Evolutionary conservation across 2,797 vertebrate species (phyloP), one percentile per base, ranked within the genome.

Genomic region (Sphenopsis melanotis): DNA sequence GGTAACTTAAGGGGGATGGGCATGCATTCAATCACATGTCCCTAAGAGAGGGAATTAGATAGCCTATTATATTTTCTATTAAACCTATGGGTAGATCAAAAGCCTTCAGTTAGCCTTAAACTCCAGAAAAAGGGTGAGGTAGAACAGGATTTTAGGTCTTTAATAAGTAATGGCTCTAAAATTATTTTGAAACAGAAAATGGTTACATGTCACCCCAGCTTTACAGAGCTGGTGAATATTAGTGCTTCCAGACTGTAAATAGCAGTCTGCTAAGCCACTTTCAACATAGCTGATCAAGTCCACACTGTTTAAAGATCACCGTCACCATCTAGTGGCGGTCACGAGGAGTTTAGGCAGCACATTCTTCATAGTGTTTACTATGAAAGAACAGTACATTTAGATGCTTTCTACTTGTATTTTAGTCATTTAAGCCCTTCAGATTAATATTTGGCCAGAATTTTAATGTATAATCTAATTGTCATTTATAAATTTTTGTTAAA

Each of bases 271-370:
- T 63, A 87, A 18, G 18, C 34, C 46, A 29, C 36, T 84, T 63
- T 30, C 30, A 50, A 9, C 5, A 1, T 1, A 56, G 23, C 32
- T 46, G 13, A 19, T 10, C 30, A 24, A 68, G 30, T 36, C 39
- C 20, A 41, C 4, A 4, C 34, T 49, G 22, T 72, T 94, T 83
- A 64, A 83, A 89, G 60, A 80, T 80, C 46, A 46, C 13, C 46
- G 41, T 39, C 85, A 81, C 92, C 97, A 97, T 92, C 97, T 96
- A 90, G 84, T 69, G 97, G 77, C 37, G 42, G 8, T 26, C 27
- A 11, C 30, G 57, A 64, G 27, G 32, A 83, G n/a, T 36, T 88
- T 26, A 60, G 27, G 8, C 14, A 37, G 17, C 27, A 10, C 18
- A 7, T 37, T 49, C 20, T 36, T 42, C 41, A 42, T 8, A 34